A percentile compares a stretch with the other conserved stretches of the same genome.
These are phyloP conservation scores for Volucella inflata DNA, from an alignment of 2,888 invertebrate genomes.

Conservation along the genomic window DNA sequence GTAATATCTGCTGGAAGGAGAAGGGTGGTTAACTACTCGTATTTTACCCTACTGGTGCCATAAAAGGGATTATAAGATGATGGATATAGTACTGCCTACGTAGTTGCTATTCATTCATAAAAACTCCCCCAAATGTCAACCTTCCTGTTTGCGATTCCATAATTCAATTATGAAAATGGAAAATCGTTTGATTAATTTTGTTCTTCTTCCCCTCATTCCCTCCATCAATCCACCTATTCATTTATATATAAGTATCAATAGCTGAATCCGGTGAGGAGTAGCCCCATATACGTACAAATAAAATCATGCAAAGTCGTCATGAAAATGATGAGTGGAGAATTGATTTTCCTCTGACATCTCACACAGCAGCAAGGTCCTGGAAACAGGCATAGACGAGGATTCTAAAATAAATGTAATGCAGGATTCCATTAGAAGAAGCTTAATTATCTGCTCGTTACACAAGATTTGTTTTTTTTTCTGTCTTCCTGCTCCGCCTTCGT, in stretches of 20 bases:
- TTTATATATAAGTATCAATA: background rate
- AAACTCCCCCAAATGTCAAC: background rate
- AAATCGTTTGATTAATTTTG: slow-evolving; percentile 7
- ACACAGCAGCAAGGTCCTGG: background rate
- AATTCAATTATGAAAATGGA: slow-evolving; percentile 34
- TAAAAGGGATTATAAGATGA: background rate
- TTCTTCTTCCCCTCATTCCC: background rate
- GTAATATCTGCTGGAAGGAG: no score
- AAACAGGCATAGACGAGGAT: background rate
- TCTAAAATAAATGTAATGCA: slow-evolving; percentile 36
- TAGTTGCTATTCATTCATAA: slow-evolving; percentile 14
- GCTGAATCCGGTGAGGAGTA: background rate
- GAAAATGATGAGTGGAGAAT: slow-evolving; percentile 38
- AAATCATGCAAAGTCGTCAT: slow-evolving; percentile 30
- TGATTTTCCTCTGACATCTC: background rate
- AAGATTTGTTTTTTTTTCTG: slow-evolving; percentile 9
- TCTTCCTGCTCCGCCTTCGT: background rate
- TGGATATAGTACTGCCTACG: slow-evolving; percentile 7
- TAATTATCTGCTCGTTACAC: slow-evolving; percentile 9
- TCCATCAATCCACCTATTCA: background rate
- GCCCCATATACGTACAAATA: background rate
- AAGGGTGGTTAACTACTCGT: no score
- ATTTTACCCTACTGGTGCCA: background rate
- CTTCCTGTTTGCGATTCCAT: slow-evolving; percentile 27
- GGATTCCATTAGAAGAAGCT: background rate